phyloP scores from a whole-genome alignment of 2,797 vertebrate species.

The Threskiornis aethiopicus region DNA sequence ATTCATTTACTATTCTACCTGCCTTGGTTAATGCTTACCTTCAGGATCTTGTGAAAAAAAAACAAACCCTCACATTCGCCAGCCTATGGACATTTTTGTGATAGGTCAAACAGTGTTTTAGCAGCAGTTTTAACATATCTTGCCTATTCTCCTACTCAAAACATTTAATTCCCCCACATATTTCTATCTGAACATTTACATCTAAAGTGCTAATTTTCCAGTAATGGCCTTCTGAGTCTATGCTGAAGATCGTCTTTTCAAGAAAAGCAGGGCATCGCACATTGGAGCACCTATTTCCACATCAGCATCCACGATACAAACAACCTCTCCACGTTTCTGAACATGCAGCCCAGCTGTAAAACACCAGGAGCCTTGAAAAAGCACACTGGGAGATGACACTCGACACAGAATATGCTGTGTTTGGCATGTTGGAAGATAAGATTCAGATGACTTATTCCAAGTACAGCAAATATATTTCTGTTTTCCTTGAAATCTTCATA shows the following conservation, averaged over 20 bases:
- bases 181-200: neutral
- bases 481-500: neutral
- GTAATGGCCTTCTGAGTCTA: neutral
- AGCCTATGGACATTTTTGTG: neutral
- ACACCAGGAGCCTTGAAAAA: neutral
- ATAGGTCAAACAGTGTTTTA: neutral
- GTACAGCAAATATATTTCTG: neutral
- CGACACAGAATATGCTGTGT: neutral
- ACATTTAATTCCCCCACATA: neutral
- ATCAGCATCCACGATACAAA: neutral
- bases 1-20: neutral
- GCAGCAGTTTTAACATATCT: neutral
- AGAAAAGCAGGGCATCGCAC: neutral
- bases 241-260: neutral
- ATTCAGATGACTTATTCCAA: neutral
- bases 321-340: neutral
- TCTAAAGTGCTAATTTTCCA: neutral
- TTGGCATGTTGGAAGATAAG: neutral
- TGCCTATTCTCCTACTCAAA: neutral
- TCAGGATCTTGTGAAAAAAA: neutral
- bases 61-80: neutral
- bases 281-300: neutral
- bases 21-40: neutral
- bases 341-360: neutral
- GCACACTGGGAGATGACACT: neutral